Base-by-base conservation (phyloP, 1,140 invertebrate species). In the Sitophilus oryzae region DNA sequence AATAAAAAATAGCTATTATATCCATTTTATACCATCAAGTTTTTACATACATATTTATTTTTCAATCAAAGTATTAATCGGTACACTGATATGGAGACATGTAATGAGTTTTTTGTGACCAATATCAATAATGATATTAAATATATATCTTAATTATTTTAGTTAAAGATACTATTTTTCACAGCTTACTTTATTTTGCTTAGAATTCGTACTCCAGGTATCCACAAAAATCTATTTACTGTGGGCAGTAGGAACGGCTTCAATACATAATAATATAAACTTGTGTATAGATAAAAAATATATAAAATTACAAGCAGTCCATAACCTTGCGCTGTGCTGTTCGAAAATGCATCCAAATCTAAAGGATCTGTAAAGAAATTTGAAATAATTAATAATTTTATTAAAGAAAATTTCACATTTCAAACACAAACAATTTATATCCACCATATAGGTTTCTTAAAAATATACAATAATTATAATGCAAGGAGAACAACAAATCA, bases 281-380 rank as follows among this genome's bases (percentile, higher is more conserved):
- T 41, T 14, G 76, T 74, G 51, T 80, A 72, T 59, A 88, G 85
- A 16, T 77, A 68, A 21, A n/a, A 89, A 16, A 69, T 63, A 1
- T 84, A 72, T 0, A 91, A 61, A 9, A 90, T 76, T 8, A 89
- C 68, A 1, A 92, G 71, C 66, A 89, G 79, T 38, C 86, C 86
- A 61, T 88, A 83, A 1, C 88, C 88, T 46, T 80, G 58, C 61
- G 87, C 89, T 60, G 79, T 85, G 1, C 61, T 62, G 6, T 54
- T 16, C n/a, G 43, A 47, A n/a, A 67, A 49, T 1, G 69, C 59
- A 3, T 66, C 56, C 41, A 55, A 62, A 44, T 65, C 23, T 40
- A 46, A 21, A 10, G 10, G 40, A 53, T 59, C 72, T 73, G 25
- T 53, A 70, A 70, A 55, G 38, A 37, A 58, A 62, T 46, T 52